Conservation (phyloP, 2,888 invertebrate genomes). For the Eudasyphora cyanicolor region DNA sequence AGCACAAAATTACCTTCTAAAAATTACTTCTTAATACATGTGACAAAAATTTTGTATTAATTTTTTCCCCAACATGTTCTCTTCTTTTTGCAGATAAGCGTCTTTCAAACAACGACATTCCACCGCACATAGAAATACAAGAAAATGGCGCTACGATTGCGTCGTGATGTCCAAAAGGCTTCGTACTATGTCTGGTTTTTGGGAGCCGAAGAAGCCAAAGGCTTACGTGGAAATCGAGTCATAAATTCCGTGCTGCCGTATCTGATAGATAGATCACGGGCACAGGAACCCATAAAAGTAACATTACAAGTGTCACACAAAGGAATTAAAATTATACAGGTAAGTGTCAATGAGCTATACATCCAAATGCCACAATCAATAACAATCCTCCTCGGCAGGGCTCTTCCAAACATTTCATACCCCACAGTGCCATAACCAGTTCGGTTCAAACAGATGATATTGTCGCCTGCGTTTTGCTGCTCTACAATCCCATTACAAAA, state of each 20-base stretch:
- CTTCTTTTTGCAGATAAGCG: constrained; percentile 4
- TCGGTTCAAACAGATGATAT: constrained; percentile 95
- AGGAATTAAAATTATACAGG: constrained; percentile 96
- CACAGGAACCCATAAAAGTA: constrained; percentile 94
- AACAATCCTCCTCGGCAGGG: constrained; percentile 73
- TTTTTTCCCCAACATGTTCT: background rate
- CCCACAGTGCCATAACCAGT: constrained; percentile 95
- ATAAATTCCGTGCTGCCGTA: constrained; percentile 92
- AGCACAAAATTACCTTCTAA: background rate
- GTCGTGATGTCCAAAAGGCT: constrained; percentile 93
- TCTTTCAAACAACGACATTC: constrained; percentile 2
- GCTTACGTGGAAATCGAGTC: constrained; percentile 91
- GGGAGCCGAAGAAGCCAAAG: constrained; percentile 96
- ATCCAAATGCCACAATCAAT: too few species aligned
- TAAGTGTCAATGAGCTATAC: too few species aligned
- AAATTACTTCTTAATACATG: background rate
- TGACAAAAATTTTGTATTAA: background rate
- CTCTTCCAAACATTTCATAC: constrained; percentile 95
- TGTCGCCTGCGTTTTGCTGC: constrained; percentile 94
- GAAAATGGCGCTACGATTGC: constrained; percentile 88
- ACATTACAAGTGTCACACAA: constrained; percentile 95
- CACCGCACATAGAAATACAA: background rate
- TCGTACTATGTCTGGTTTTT: constrained; percentile 96
- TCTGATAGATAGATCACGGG: constrained; percentile 90
- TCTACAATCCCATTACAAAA: constrained; percentile 96